A percentile compares a stretch with the other conserved stretches of the same genome.
Conservation (phyloP, 2,113 vertebrate genomes). For the Bos taurus region DNA sequence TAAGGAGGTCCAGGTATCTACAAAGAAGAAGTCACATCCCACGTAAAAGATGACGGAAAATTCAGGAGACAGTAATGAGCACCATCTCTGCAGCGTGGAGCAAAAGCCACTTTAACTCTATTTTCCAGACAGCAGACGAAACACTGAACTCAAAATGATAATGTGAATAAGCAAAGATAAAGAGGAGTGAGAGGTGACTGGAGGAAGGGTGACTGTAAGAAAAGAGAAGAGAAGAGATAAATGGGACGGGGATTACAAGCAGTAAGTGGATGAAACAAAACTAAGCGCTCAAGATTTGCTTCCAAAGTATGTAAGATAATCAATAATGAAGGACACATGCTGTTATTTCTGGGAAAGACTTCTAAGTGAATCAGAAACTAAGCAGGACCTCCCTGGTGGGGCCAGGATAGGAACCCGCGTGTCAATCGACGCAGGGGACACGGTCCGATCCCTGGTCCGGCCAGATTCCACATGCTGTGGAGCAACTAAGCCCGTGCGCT, state of each 20-base stretch:
- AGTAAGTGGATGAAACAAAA: not conserved
- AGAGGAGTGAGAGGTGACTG: not conserved
- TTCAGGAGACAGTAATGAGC: not conserved
- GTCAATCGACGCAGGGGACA: not conserved
- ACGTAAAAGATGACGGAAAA: not conserved
- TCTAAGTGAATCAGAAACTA: not conserved
- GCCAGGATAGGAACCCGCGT: not conserved
- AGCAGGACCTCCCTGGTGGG: not conserved
- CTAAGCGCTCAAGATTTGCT: not conserved
- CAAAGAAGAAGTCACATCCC: not conserved
- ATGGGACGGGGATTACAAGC: not conserved
- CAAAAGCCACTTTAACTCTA: not conserved
- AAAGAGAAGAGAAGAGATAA: not conserved
- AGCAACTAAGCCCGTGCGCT: not conserved
- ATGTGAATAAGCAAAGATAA: not conserved
- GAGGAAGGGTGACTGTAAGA: not conserved
- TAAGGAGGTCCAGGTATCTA: too few species aligned
- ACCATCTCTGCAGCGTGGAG: not conserved
- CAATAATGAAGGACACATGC: not conserved
- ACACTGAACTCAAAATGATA: not conserved
- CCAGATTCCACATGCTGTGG: not conserved
- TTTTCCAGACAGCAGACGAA: not conserved
- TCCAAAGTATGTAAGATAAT: not conserved
- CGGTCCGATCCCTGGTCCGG: not conserved
- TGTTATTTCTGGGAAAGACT: not conserved